A percentile compares a stretch with the other conserved stretches of the same genome.
These are phyloP conservation scores for Psittacula cyanocephala DNA, from an alignment of 2,113 vertebrate genomes.

Conservation along the genomic window DNA sequence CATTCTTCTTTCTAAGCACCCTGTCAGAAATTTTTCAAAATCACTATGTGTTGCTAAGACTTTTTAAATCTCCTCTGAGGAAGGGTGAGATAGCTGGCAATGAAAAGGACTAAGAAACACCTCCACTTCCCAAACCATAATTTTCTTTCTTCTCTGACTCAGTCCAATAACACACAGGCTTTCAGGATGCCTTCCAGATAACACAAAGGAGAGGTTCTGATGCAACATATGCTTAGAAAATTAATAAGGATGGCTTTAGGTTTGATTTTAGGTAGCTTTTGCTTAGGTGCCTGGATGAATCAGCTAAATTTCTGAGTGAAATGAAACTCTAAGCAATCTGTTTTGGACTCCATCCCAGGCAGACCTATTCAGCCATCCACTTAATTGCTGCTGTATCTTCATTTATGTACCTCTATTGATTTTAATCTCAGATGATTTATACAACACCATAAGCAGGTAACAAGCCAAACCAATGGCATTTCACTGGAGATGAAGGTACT, in stretches of 20 bases:
- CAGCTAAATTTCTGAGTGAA: slow-evolving; percentile 33
- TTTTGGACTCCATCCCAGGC: slow-evolving; percentile 41
- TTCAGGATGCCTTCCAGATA: neutral
- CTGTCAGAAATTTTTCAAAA: neutral
- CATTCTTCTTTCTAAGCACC: neutral
- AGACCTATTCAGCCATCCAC: slow-evolving; percentile 8
- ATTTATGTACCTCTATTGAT: slow-evolving; percentile 56
- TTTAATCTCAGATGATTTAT: slow-evolving; percentile 56
- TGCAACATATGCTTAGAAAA: neutral
- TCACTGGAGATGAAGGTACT: neutral
- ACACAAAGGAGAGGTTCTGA: neutral
- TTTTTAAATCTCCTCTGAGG: neutral
- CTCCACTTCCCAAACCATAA: neutral
- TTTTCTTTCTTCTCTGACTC: neutral
- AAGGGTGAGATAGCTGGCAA: neutral
- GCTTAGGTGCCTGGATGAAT: slow-evolving; percentile 7
- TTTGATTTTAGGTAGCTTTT: slow-evolving; percentile 13
- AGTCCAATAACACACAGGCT: neutral
- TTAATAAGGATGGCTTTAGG: neutral
- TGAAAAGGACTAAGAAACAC: neutral
- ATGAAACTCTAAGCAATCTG: neutral
- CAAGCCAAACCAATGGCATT: slow-evolving; percentile 26
- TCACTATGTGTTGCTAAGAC: neutral
- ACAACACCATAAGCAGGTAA: neutral
- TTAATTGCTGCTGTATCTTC: slow-evolving; percentile 59